Conservation (phyloP, 1,140 invertebrate species). For the Micrasema longulum region DNA sequence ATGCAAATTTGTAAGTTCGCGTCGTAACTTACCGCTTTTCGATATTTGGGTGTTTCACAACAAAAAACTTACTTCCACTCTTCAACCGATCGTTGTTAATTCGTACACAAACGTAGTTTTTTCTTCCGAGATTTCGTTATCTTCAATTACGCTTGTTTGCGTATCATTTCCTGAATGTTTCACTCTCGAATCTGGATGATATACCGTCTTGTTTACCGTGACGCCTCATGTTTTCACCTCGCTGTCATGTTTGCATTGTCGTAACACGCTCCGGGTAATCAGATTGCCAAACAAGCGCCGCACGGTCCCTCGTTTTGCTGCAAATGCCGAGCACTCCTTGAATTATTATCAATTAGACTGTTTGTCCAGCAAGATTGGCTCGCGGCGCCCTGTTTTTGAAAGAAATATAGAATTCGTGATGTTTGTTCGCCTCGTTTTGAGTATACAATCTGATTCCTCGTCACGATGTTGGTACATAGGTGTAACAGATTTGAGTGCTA, state of each 20-base stretch:
- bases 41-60: too few species aligned
- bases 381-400: neutral
- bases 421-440: constrained; percentile 11
- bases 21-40: too few species aligned
- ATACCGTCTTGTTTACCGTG: too few species aligned
- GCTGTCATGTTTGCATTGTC: neutral
- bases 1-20: too few species aligned
- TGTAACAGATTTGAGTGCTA: too few species aligned
- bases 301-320: constrained; percentile 9
- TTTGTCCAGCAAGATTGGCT: constrained; percentile 9
- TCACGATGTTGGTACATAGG: neutral
- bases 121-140: too few species aligned
- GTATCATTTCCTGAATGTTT: too few species aligned
- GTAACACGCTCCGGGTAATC: constrained; percentile 3
- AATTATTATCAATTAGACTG: constrained; percentile 33
- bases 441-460: constrained; percentile 8
- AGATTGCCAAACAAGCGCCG: constrained; percentile 12
- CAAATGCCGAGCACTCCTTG: constrained; percentile 4
- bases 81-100: too few species aligned
- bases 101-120: too few species aligned
- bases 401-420: constrained; percentile 2
- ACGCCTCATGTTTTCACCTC: neutral
- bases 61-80: too few species aligned
- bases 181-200: too few species aligned
- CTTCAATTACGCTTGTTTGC: too few species aligned